Conservation (phyloP, 1,140 invertebrate genomes). For the Lineus longissimus region DNA sequence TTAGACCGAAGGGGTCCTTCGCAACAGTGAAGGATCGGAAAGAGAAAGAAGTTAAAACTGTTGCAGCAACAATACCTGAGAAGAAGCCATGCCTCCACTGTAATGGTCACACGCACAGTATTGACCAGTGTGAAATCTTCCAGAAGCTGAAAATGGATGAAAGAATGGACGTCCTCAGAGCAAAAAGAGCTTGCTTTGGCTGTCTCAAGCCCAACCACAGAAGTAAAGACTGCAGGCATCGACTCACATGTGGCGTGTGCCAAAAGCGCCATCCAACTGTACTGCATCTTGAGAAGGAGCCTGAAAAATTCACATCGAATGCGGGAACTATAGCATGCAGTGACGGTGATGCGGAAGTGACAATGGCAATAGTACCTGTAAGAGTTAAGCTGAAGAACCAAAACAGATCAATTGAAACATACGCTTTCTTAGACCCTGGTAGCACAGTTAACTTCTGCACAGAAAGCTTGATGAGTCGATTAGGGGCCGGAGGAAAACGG, state of each 20-base stretch:
- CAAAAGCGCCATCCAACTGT: background rate
- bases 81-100: too few species aligned
- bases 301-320: background rate
- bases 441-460: background rate
- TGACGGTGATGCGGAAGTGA: background rate
- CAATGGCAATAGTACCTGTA: background rate
- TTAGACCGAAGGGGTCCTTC: too few species aligned
- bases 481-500: conserved; percentile 8
- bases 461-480: background rate
- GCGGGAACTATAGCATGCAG: background rate
- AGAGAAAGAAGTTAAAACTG: too few species aligned
- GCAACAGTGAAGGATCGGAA: too few species aligned
- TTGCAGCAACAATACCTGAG: too few species aligned
- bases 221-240: background rate
- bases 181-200: background rate
- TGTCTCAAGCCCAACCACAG: background rate
- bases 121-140: background rate
- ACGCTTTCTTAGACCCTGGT: background rate
- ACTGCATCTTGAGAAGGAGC: background rate
- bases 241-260: background rate
- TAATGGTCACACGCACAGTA: too few species aligned
- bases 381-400: background rate
- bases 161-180: background rate
- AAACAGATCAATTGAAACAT: background rate
- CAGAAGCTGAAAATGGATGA: background rate